Base-by-base conservation (phyloP, 2,797 vertebrate genomes). In the Hydrolagus colliei region DNA sequence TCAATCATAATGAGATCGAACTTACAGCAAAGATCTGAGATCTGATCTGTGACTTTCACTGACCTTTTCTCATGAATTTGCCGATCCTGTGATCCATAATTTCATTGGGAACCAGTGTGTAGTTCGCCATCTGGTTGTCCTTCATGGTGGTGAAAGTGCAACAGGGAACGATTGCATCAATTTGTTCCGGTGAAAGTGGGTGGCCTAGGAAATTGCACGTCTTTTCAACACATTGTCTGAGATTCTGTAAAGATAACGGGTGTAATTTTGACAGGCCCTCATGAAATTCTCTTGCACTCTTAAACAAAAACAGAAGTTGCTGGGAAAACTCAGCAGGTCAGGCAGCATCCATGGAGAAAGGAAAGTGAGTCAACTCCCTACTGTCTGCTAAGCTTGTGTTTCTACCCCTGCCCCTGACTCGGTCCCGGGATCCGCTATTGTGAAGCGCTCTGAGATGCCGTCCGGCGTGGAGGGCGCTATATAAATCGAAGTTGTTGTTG, bases 31-130 rank as follows among this genome's bases (percentile, higher is more conserved):
- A 59, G 16, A 35, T 79, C 13, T 59, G 59, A 14, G 4, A n/a
- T 52, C 20, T 1, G 16, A 11, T 32, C 73, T 35, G 10, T 59
- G 61, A 12, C 59, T 11, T 22, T 67, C 20, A 4, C 89, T 82
- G 85, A 96, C 96, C 97, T 92, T 95, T 96, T 86, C 96, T 93
- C 94, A 97, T 94, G 92, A 98, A 98, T 82, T 87, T 82, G 22
- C 96, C 92, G 87, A 92, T 94, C 87, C 87, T 94, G 73, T 95
- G 94, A 90, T 98, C 94, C 89, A 97, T 89, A 88, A 97, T 93
- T 32, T 94, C 92, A 0, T 62, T 0, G 1, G 93, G 73, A 18
- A 96, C 16, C 0, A 94, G 92, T 0, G 89, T 91, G 86, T 95
- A 96, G 89, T 97, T 97, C 87, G 91, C 90, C 96, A 95, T 95